Evolutionary conservation across 2,888 invertebrate genomes (phyloP).

Genomic region (Leptinotarsa haldemani): DNA sequence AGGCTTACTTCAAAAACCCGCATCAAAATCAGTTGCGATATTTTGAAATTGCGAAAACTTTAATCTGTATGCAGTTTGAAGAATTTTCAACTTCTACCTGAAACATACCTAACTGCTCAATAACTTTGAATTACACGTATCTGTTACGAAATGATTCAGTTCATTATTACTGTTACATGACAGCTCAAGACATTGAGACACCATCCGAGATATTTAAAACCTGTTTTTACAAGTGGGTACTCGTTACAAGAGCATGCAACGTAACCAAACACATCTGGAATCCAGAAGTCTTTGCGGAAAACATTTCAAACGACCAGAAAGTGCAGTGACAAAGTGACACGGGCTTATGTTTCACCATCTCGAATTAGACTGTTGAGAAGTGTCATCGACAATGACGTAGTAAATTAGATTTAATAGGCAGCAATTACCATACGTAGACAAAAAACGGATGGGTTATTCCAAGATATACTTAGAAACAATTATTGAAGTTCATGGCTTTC

Average conservation of each 20-base stretch:
- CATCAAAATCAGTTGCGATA: too few relatives aligned
- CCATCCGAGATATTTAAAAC: too few relatives aligned
- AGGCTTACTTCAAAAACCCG: too few relatives aligned
- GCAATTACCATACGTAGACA: slow-evolving; percentile 15
- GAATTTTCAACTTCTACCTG: too few relatives aligned
- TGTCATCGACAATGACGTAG: slow-evolving; percentile 15
- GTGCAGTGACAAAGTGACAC: not conserved
- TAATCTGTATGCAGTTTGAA: too few relatives aligned
- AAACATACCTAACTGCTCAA: too few relatives aligned
- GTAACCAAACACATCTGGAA: not conserved
- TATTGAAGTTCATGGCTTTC: not conserved
- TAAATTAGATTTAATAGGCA: slow-evolving; percentile 6
- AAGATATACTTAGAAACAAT: slow-evolving; percentile 9
- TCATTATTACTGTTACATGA: too few relatives aligned
- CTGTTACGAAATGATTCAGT: too few relatives aligned
- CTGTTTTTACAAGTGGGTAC: too few relatives aligned
- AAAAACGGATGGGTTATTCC: slow-evolving; percentile 1
- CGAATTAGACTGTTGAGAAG: slow-evolving; percentile 9
- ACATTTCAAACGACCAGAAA: not conserved
- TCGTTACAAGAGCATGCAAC: not conserved
- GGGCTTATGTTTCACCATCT: not conserved
- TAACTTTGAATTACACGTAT: too few relatives aligned
- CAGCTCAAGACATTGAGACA: too few relatives aligned
- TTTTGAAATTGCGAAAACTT: too few relatives aligned
- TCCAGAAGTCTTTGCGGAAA: not conserved